These are phyloP conservation scores for Python bivittatus DNA, from an alignment of 2,113 vertebrate species.

Conservation along the genomic window DNA sequence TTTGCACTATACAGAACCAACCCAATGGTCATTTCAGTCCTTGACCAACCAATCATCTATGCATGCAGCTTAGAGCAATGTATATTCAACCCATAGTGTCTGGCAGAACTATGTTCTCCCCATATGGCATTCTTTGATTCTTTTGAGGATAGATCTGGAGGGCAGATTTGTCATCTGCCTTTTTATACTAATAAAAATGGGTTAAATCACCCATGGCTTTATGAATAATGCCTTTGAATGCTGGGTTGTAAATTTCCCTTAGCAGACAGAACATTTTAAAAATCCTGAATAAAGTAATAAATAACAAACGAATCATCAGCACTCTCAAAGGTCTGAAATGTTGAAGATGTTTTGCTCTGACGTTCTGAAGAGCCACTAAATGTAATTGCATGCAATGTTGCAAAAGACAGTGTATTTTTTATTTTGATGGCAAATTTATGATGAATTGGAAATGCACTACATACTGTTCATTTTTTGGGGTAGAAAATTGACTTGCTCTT, in stretches of 20 bases:
- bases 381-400: conserved; percentile 10
- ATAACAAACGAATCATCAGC: conserved; percentile 11
- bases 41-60: neutral
- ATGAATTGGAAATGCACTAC: conserved; percentile 19
- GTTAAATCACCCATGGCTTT: neutral
- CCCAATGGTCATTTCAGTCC: neutral
- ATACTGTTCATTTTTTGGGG: neutral
- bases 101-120: neutral
- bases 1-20: neutral
- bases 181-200: neutral
- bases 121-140: neutral
- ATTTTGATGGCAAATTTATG: conserved; percentile 10
- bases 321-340: conserved; percentile 28
- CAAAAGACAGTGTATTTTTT: neutral
- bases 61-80: neutral
- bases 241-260: neutral
- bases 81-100: neutral
- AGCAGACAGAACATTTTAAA: conserved; percentile 2
- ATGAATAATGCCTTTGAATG: conserved; percentile 12
- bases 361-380: conserved; percentile 26
- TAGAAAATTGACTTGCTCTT: conserved; percentile 22
- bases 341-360: conserved; percentile 18
- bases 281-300: conserved; percentile 10
- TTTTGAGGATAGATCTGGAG: neutral
- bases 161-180: neutral